Conservation (phyloP, 2,888 invertebrate genomes). For the Salticus scenicus region DNA sequence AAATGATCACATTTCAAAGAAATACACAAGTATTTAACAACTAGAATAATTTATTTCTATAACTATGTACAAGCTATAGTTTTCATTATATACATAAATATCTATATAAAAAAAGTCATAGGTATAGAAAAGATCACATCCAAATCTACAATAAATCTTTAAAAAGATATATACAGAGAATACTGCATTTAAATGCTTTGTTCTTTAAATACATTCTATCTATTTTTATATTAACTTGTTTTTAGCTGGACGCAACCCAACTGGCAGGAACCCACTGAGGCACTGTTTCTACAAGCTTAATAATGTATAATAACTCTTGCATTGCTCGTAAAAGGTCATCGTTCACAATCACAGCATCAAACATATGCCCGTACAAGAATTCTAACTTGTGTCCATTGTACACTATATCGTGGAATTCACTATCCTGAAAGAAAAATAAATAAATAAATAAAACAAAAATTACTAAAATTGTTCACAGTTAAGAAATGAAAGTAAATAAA, state of each 20-base stretch:
- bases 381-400: conserved; percentile 90
- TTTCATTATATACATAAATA: conserved; percentile 37
- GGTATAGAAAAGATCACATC: conserved; percentile 64
- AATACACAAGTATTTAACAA: not conserved
- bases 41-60: conserved; percentile 64
- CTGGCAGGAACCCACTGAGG: conserved; percentile 96
- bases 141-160: conserved; percentile 28
- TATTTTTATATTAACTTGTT: conserved; percentile 31
- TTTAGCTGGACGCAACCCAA: conserved; percentile 79
- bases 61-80: conserved; percentile 55
- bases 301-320: conserved; percentile 86
- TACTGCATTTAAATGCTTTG: not conserved
- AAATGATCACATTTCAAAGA: no score
- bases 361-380: conserved; percentile 93
- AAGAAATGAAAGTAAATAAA: no score
- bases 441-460: no score
- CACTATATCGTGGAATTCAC: conserved; percentile 91
- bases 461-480: no score
- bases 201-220: conserved; percentile 25
- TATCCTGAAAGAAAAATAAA: conserved; percentile 82
- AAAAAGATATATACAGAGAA: not conserved
- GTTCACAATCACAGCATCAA: conserved; percentile 95
- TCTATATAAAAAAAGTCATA: conserved; percentile 62
- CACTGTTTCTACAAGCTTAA: conserved; percentile 90
- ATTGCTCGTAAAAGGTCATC: conserved; percentile 90